Conservation (phyloP, 23 tunicate genomes). For the Halocynthia aurantium region DNA sequence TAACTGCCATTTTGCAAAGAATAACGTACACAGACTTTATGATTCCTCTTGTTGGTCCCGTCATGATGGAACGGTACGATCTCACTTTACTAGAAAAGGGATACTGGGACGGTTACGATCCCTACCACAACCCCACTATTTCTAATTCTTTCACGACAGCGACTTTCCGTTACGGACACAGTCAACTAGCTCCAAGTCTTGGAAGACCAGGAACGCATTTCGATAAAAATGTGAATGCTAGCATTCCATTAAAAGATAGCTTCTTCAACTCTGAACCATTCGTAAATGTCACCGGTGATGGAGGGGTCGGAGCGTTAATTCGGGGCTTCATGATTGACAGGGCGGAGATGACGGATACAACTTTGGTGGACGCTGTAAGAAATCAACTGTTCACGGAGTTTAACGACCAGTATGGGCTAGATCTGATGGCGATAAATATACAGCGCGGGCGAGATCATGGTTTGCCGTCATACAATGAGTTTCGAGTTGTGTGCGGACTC, state of each 20-base stretch:
- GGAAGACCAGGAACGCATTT: constrained; percentile 40
- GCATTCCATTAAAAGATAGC: constrained; percentile 12
- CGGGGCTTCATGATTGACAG: constrained; percentile 55
- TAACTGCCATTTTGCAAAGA: constrained; percentile 44
- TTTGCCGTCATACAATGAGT: constrained; percentile 64
- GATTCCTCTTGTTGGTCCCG: constrained; percentile 50
- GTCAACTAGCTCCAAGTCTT: constrained; percentile 28
- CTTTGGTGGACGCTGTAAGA: constrained; percentile 40
- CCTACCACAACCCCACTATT: constrained; percentile 56
- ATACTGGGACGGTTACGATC: constrained; percentile 72
- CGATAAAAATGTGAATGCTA: constrained; percentile 16
- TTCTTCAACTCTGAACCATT: constrained; percentile 65
- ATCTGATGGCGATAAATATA: constrained; percentile 58
- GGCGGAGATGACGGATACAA: constrained; percentile 64
- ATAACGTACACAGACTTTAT: constrained; percentile 73
- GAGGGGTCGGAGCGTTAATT: constrained; percentile 50
- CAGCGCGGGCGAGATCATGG: constrained; percentile 95
- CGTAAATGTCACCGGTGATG: constrained; percentile 16
- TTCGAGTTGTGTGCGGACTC: constrained; percentile 67
- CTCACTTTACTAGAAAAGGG: constrained; percentile 34
- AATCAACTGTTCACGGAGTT: constrained; percentile 44
- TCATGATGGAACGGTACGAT: constrained; percentile 41
- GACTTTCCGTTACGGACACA: constrained; percentile 81
- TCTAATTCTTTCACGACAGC: constrained; percentile 81
- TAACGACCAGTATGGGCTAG: neutral